phyloP scores from a whole-genome alignment of 2,888 invertebrate species.

The Patella caerulea region DNA sequence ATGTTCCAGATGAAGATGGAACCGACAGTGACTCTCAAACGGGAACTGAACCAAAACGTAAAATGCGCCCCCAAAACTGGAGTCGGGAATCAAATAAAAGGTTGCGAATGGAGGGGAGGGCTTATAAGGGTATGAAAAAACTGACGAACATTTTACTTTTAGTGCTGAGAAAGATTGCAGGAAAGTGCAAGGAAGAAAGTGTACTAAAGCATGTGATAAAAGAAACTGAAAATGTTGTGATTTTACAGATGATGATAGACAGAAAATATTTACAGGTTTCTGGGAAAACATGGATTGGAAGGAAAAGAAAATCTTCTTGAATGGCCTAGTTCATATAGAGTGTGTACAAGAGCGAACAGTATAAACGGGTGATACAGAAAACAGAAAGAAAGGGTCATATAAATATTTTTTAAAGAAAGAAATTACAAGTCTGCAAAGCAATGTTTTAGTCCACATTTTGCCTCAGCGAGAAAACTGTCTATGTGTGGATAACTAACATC shows the following conservation, averaged over 20 bases:
- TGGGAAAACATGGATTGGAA: constrained; percentile 7
- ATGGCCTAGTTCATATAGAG: not conserved
- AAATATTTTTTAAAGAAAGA: not conserved
- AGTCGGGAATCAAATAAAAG: not conserved
- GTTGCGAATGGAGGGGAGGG: not conserved
- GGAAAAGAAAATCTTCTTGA: not conserved
- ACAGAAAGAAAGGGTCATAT: not conserved
- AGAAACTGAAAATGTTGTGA: not conserved
- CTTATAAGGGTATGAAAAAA: not conserved
- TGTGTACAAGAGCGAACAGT: not conserved
- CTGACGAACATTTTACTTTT: not conserved
- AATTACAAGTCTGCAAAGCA: constrained; percentile 16
- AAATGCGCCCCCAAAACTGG: not conserved
- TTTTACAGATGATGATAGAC: not conserved
- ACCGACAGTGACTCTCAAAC: not conserved
- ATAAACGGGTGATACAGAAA: not conserved
- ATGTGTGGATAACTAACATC: not conserved
- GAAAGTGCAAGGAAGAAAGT: not conserved
- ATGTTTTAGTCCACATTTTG: constrained; percentile 12
- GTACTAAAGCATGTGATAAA: not conserved
- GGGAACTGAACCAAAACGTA: not conserved
- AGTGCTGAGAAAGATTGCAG: not conserved
- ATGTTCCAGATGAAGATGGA: not conserved
- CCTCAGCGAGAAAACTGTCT: constrained; percentile 7
- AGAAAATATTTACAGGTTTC: not conserved